Base-by-base conservation (phyloP, 1,140 invertebrate genomes). In the Drosophila teissieri region DNA sequence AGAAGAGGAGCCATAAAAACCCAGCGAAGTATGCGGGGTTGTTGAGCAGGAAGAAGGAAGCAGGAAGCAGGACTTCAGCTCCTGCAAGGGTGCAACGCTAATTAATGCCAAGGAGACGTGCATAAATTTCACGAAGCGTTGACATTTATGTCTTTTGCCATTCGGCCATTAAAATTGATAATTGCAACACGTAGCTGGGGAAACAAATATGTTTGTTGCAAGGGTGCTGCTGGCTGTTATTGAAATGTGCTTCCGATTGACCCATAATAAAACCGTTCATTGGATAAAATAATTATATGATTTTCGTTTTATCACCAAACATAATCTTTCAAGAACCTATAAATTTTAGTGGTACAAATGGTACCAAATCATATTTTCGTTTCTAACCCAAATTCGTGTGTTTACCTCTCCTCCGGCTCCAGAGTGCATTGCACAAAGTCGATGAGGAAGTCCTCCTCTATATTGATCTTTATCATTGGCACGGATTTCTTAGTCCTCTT, bases 361-460 rank as follows among this genome's bases (percentile, higher is more conserved):
- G n/a, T n/a, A n/a, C n/a, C n/a, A n/a, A n/a, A n/a, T n/a, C n/a
- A n/a, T n/a, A n/a, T n/a, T n/a, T n/a, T n/a, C n/a, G n/a, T n/a
- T n/a, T n/a, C n/a, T n/a, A n/a, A 36, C 14, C 1, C 14, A 4
- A 31, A 10, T 10, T 31, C 31, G 10, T 1, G 31, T 7, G 12
- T 8, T 51, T 51, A 91, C 90, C 86, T 88, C 24, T 84, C 77
- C 12, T 70, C 67, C 15, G 90, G 86, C 62, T 88, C 90, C 54
- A 91, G 40, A 34, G 69, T 91, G 61, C 90, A 91, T 44, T 91
- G 86, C 45, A 91, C 90, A 72, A 90, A 91, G 62, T 91, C 90
- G 24, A 84, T 72, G 24, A 90, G 78, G 51, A 89, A 91, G 27
- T 83, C 80, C 27, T 81, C 74, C 15, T 84, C 80, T 1, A 78